Evolutionary conservation across 2,797 vertebrate species (phyloP).

Genomic region (Microctenopoma steveboyesi): DNA sequence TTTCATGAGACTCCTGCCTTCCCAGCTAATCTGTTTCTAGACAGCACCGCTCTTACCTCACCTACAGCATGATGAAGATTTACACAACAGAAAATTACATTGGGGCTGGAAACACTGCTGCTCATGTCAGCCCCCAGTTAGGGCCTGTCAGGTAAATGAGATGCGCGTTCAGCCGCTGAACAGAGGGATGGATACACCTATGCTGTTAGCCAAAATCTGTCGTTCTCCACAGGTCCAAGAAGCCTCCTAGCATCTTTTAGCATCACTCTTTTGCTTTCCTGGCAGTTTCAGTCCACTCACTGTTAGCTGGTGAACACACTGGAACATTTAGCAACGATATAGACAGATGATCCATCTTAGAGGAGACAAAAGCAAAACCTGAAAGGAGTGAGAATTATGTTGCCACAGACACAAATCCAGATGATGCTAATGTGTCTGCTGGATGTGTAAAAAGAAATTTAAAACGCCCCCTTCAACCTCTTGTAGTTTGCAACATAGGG

Average conservation of each 20-base stretch:
- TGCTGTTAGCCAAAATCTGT: not conserved
- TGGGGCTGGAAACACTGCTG: constrained; percentile 15
- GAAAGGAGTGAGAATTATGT: not conserved
- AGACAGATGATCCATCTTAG: not conserved
- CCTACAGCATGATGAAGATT: constrained; percentile 38
- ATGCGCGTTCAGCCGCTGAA: constrained; percentile 8
- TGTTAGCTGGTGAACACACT: not conserved
- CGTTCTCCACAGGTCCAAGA: not conserved
- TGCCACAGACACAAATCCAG: no score
- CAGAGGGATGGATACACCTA: not conserved
- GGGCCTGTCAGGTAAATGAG: constrained; percentile 25
- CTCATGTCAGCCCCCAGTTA: constrained; percentile 35
- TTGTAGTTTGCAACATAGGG: no score
- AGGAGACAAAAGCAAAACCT: not conserved
- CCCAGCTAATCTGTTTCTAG: constrained; percentile 44
- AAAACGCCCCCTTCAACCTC: no score
- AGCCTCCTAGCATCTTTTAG: constrained; percentile 2
- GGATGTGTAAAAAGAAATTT: no score
- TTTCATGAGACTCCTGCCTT: constrained; percentile 28
- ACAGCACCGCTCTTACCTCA: constrained; percentile 29
- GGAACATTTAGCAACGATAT: not conserved
- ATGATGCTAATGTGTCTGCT: no score
- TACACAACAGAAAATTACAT: constrained; percentile 49
- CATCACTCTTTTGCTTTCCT: not conserved
- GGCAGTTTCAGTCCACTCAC: not conserved